Evolutionary conservation across 2,797 vertebrate species (phyloP).

Genomic region (Phylloscopus collybita): DNA sequence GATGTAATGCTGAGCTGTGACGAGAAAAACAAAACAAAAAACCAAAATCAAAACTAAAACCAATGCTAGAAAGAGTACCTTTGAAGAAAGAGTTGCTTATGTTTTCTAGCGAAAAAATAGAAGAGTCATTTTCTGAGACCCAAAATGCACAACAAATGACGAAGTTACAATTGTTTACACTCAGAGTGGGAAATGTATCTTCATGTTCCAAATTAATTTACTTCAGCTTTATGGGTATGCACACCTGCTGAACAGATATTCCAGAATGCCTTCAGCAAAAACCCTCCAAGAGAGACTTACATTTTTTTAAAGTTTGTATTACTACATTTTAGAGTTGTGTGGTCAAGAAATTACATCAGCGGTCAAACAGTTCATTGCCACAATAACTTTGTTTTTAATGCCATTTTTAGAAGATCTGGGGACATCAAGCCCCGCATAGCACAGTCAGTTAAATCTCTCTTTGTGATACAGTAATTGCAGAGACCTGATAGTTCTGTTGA

Average conservation of each 20-base stretch:
- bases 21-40: neutral
- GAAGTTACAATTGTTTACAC: neutral
- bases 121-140: neutral
- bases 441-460: neutral
- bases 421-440: neutral
- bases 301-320: neutral
- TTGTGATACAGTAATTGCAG: neutral
- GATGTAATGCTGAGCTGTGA: neutral
- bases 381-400: neutral
- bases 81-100: neutral
- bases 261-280: neutral
- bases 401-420: neutral
- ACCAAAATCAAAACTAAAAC: neutral
- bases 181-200: neutral
- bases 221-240: neutral
- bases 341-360: neutral
- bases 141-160: neutral
- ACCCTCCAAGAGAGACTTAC: neutral
- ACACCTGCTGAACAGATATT: neutral
- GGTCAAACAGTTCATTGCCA: neutral
- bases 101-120: fast-evolving
- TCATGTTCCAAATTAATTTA: neutral
- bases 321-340: neutral
- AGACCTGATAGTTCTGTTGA: neutral
- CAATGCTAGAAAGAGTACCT: neutral